These are phyloP conservation scores for Larimichthys crocea DNA, from an alignment of 2,113 vertebrate species.

Conservation along the genomic window DNA sequence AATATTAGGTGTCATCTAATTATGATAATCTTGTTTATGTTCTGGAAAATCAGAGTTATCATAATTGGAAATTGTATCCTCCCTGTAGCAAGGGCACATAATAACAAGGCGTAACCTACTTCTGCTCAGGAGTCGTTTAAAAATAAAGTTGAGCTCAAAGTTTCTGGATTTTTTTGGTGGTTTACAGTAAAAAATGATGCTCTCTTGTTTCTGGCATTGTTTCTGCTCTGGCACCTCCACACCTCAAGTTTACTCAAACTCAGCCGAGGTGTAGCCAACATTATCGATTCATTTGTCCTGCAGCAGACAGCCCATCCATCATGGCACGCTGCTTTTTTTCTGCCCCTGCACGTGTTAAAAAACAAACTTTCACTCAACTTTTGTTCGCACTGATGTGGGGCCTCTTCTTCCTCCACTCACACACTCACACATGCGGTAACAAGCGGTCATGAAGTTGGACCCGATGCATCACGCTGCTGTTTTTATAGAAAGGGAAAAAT, in stretches of 20 bases:
- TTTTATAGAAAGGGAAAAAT: constrained; percentile 42
- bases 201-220: constrained; percentile 11
- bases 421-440: too few species aligned
- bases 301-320: constrained; percentile 66
- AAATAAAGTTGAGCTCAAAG: constrained; percentile 19
- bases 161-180: constrained; percentile 27
- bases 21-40: constrained; percentile 50
- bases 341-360: constrained; percentile 64
- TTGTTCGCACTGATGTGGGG: constrained; percentile 29
- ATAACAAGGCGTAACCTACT: constrained; percentile 23
- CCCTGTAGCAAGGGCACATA: constrained; percentile 35
- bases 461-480: not conserved
- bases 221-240: constrained; percentile 29
- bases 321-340: constrained; percentile 55
- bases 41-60: constrained; percentile 20
- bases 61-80: constrained; percentile 19
- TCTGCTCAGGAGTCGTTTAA: constrained; percentile 37
- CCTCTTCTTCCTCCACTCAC: constrained; percentile 22
- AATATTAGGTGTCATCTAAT: constrained; percentile 4
- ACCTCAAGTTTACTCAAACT: constrained; percentile 56
- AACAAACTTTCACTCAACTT: constrained; percentile 70
- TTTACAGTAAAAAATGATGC: too few species aligned
- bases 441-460: constrained; percentile 1
- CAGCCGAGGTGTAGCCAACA: constrained; percentile 43
- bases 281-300: constrained; percentile 68